Conservation (phyloP, 2,113 vertebrate genomes). For the Dicrurus megarhynchus region DNA sequence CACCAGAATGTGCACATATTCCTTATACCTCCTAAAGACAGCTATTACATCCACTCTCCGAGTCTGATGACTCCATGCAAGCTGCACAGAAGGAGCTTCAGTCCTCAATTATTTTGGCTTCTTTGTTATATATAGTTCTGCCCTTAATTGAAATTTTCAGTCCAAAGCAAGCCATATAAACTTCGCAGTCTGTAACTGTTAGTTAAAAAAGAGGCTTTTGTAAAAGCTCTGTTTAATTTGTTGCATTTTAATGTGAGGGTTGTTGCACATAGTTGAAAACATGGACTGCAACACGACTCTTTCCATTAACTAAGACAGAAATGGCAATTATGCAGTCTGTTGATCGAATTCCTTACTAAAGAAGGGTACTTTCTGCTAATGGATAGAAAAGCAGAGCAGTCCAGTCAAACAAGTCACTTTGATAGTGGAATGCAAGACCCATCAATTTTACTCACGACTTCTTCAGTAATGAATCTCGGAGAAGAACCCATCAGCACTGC, state of each 20-base stretch:
- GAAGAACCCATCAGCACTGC: not conserved
- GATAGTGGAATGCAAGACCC: not conserved
- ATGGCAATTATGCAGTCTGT: constrained; percentile 43
- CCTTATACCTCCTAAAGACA: not conserved
- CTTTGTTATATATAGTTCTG: constrained; percentile 6
- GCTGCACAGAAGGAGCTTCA: not conserved
- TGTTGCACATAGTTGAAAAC: constrained; percentile 37
- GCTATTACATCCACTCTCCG: not conserved
- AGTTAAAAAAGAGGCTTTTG: constrained; percentile 2
- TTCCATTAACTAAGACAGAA: constrained; percentile 42
- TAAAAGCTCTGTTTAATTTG: constrained; percentile 37
- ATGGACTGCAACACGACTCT: not conserved
- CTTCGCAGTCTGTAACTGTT: not conserved
- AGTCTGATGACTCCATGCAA: not conserved
- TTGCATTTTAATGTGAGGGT: constrained; percentile 11
- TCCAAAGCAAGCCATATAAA: constrained; percentile 12
- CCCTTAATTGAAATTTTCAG: constrained; percentile 42
- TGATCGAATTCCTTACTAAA: constrained; percentile 50
- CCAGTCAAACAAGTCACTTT: constrained; percentile 45
- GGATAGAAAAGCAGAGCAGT: not conserved
- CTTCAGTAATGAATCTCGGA: constrained; percentile 3
- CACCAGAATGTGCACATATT: not conserved
- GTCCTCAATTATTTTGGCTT: not conserved
- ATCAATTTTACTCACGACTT: not conserved
- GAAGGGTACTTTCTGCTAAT: constrained; percentile 23